A percentile compares a stretch with the other conserved stretches of the same genome.
phyloP scores from a whole-genome alignment of 2,113 vertebrate genomes.

The Oceanites oceanicus region DNA sequence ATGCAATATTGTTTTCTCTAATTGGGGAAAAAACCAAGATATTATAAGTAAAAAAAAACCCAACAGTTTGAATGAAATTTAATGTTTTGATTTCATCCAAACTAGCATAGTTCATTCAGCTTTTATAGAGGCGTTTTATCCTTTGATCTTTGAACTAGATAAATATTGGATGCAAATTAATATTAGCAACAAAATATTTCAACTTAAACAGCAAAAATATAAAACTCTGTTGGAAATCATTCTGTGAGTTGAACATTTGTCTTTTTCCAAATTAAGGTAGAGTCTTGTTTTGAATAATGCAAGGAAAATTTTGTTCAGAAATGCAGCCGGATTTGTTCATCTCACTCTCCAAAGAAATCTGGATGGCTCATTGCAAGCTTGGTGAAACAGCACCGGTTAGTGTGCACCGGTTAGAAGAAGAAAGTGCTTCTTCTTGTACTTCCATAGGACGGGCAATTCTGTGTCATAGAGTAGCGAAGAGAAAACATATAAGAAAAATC shows the following conservation, averaged over 20 bases:
- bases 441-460: background rate
- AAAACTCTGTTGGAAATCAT: background rate
- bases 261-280: background rate
- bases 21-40: background rate
- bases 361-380: background rate
- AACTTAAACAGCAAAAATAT: background rate
- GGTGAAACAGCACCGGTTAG: background rate
- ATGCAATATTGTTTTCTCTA: background rate
- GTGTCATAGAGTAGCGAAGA: background rate
- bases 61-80: background rate
- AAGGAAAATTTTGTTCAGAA: background rate
- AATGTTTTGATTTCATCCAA: background rate
- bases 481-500: constrained; percentile 11
- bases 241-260: background rate
- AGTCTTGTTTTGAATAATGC: background rate
- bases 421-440: background rate
- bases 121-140: background rate
- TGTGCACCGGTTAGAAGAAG: too few relatives aligned
- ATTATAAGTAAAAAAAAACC: background rate
- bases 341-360: background rate
- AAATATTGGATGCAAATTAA: background rate
- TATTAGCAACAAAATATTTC: background rate
- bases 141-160: background rate
- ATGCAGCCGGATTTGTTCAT: background rate
- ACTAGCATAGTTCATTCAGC: background rate